Evolutionary conservation across 2,113 vertebrate species (phyloP).

Genomic region (Cisticola juncidis): DNA sequence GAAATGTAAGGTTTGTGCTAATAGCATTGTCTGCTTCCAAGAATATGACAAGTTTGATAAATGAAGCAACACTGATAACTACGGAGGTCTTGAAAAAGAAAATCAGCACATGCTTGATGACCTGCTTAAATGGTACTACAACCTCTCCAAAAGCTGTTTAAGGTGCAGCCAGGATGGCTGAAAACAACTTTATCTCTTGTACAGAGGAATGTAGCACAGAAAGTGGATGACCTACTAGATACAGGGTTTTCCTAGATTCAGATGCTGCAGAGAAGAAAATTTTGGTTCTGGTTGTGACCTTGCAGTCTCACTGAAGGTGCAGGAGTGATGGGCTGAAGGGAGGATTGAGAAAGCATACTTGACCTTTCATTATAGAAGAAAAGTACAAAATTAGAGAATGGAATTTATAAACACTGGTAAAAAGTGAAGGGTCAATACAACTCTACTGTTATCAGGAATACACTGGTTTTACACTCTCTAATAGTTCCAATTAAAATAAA

Average conservation of each 20-base stretch:
- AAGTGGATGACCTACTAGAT: neutral
- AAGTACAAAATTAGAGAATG: neutral
- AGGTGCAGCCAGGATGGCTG: conserved; percentile 5
- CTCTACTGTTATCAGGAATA: neutral
- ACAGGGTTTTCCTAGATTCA: neutral
- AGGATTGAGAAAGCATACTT: conserved; percentile 4
- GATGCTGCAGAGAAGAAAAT: neutral
- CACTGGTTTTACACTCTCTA: neutral
- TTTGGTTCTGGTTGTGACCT: neutral
- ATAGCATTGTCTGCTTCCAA: conserved; percentile 26
- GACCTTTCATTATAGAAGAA: neutral
- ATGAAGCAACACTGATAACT: conserved; percentile 9
- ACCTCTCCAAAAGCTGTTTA: neutral
- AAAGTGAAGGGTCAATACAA: neutral
- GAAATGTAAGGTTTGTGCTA: conserved; percentile 9
- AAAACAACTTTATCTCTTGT: conserved; percentile 20
- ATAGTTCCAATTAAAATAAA: neutral
- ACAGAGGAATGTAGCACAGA: neutral
- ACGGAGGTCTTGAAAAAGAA: neutral
- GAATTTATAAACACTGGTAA: conserved; percentile 28
- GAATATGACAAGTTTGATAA: conserved; percentile 47
- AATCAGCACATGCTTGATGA: conserved; percentile 25
- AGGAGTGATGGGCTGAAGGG: conserved; percentile 2
- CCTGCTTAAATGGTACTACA: neutral
- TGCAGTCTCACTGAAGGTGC: neutral